These are phyloP conservation scores for Lynx canadensis DNA, from an alignment of 2,113 vertebrate species.

Conservation along the genomic window DNA sequence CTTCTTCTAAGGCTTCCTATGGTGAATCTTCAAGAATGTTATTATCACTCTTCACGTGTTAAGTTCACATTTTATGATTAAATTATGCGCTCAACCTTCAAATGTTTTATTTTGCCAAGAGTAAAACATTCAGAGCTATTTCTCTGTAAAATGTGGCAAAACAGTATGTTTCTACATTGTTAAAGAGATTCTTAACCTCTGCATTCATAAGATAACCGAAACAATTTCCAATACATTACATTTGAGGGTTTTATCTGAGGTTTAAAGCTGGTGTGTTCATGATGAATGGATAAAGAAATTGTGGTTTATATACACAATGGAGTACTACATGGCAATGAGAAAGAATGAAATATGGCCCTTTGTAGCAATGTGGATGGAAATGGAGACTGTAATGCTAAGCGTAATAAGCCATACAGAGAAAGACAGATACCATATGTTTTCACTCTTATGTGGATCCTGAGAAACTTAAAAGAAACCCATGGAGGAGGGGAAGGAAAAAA, in stretches of 20 bases:
- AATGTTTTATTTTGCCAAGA: not conserved
- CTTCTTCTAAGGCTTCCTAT: not conserved
- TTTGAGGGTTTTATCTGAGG: not conserved
- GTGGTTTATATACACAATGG: too few species aligned
- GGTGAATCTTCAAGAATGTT: not conserved
- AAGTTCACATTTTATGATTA: not conserved
- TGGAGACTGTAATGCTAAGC: too few species aligned
- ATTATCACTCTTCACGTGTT: not conserved
- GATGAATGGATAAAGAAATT: too few species aligned
- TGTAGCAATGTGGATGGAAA: too few species aligned
- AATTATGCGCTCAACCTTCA: not conserved
- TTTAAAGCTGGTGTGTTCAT: conserved; percentile 45
- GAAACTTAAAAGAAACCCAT: too few species aligned
- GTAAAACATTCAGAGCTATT: conserved; percentile 3
- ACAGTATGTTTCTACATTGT: not conserved
- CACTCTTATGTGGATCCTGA: too few species aligned
- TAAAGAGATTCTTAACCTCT: not conserved
- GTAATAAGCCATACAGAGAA: too few species aligned
- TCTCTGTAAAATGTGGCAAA: conserved; percentile 21
- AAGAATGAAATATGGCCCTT: too few species aligned
- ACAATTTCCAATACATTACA: not conserved
- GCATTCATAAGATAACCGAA: not conserved
- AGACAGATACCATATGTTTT: too few species aligned
- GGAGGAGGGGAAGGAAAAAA: too few species aligned
- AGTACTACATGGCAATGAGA: too few species aligned